Conservation (phyloP, 2,888 invertebrate species). For the Pemphredon lugubris region DNA sequence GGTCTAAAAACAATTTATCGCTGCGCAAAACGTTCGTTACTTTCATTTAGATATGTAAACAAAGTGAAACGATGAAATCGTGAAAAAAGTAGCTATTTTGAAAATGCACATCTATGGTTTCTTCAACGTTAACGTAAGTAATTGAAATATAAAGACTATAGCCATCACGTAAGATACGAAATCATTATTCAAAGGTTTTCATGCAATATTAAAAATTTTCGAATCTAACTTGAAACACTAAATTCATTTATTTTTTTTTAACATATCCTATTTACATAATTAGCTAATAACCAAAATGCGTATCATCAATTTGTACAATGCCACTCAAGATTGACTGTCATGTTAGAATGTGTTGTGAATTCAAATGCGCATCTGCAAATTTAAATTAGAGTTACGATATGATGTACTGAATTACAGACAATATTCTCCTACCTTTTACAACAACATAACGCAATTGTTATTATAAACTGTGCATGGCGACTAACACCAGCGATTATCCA, state of each 20-base stretch:
- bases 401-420: constrained; percentile 15
- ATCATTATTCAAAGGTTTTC: no score
- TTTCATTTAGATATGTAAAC: constrained; percentile 21
- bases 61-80: constrained; percentile 4
- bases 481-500: constrained; percentile 71
- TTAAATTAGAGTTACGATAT: constrained; percentile 38
- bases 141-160: constrained; percentile 15
- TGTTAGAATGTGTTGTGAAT: constrained; percentile 63
- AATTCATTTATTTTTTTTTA: constrained; percentile 44
- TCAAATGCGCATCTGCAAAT: constrained; percentile 71
- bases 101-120: not conserved
- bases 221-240: constrained; percentile 26
- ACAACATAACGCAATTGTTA: constrained; percentile 71
- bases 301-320: constrained; percentile 56
- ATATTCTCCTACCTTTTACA: constrained; percentile 69
- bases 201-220: constrained; percentile 10
- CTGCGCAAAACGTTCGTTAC: constrained; percentile 5
- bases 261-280: constrained; percentile 53
- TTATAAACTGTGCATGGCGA: constrained; percentile 58
- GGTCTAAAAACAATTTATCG: constrained; percentile 29
- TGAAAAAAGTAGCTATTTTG: constrained; percentile 10
- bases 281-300: constrained; percentile 22
- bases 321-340: constrained; percentile 63
- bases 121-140: no score
- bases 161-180: not conserved